Evolutionary conservation across 2,113 vertebrate genomes (phyloP).

Genomic region (Lamprotornis superbus): DNA sequence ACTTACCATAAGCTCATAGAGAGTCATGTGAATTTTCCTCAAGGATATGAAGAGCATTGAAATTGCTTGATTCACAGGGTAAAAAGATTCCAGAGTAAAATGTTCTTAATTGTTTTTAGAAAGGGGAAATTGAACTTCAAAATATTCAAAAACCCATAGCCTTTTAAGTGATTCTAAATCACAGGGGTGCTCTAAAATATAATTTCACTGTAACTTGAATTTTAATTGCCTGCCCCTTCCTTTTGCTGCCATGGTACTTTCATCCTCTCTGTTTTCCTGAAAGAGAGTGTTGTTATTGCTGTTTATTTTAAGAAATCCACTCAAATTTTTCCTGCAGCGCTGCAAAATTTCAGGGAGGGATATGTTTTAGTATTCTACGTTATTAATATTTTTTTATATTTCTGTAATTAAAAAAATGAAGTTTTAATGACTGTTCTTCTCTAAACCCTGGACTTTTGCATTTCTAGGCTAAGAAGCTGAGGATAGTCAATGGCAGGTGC

Average conservation of each 20-base stretch:
- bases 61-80: not conserved
- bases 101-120: constrained; percentile 9
- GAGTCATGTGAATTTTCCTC: not conserved
- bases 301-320: constrained; percentile 36
- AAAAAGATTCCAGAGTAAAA: not conserved
- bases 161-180: constrained; percentile 30
- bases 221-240: constrained; percentile 22
- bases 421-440: constrained; percentile 59
- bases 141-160: not conserved
- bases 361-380: constrained; percentile 62
- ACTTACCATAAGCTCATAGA: not conserved
- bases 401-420: constrained; percentile 57
- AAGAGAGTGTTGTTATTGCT: not conserved
- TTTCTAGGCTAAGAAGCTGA: constrained; percentile 54
- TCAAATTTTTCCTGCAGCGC: not conserved
- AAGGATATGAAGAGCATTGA: not conserved
- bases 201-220: constrained; percentile 4
- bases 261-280: not conserved
- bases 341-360: not conserved
- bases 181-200: not conserved
- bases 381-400: constrained; percentile 53
- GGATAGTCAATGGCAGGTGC: constrained; percentile 58
- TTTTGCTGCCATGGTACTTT: constrained; percentile 21
- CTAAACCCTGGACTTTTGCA: constrained; percentile 58
- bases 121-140: constrained; percentile 7